phyloP scores from a whole-genome alignment of 1,140 invertebrate species.

The Danaus plexippus region DNA sequence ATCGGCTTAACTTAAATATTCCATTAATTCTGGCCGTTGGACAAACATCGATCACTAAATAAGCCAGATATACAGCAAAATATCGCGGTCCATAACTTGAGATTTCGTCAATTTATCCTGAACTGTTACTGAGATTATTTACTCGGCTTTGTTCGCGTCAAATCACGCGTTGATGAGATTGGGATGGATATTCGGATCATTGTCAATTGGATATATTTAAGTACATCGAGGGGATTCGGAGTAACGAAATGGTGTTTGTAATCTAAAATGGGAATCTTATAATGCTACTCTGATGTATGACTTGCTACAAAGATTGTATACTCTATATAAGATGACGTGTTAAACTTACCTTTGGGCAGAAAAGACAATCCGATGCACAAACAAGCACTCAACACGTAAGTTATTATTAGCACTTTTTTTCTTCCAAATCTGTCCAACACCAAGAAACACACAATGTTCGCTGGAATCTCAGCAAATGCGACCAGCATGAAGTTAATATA shows the following conservation, averaged over 20 bases:
- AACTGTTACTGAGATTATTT: slow-evolving; percentile 36
- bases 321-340: no score
- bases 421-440: slow-evolving; percentile 57
- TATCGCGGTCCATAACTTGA: slow-evolving; percentile 22
- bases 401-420: slow-evolving; percentile 50
- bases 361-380: slow-evolving; percentile 57
- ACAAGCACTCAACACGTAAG: slow-evolving; percentile 54
- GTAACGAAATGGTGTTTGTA: background rate
- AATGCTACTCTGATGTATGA: no score
- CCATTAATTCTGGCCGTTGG: slow-evolving; percentile 46
- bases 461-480: slow-evolving; percentile 73
- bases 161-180: slow-evolving; percentile 28
- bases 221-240: slow-evolving; percentile 9
- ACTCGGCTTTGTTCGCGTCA: slow-evolving; percentile 33
- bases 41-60: slow-evolving; percentile 47
- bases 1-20: slow-evolving; percentile 48
- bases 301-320: no score
- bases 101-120: slow-evolving; percentile 23
- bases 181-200: slow-evolving; percentile 15
- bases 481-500: slow-evolving; percentile 75
- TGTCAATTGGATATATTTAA: slow-evolving; percentile 13
- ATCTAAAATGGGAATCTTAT: background rate
- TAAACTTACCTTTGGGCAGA: slow-evolving; percentile 49
- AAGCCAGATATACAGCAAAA: slow-evolving; percentile 36
- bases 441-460: slow-evolving; percentile 64